Evolutionary conservation across 1,140 invertebrate species (phyloP).

Genomic region (Dolichoris vasculosae): DNA sequence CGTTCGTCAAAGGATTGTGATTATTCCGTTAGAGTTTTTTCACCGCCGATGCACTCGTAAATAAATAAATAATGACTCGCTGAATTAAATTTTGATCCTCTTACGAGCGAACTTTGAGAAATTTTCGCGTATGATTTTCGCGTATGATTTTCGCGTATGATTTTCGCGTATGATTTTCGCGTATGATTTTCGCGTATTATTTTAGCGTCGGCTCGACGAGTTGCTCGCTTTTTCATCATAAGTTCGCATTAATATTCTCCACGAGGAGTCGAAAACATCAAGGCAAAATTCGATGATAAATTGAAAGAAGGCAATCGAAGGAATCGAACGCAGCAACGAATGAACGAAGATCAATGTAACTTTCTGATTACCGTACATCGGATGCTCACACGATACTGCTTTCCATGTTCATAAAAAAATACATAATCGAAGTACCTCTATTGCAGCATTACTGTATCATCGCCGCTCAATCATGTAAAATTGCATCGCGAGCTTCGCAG

Average conservation of each 20-base stretch:
- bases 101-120: neutral
- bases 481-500: slow-evolving; percentile 5
- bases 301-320: neutral
- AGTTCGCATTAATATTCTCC: neutral
- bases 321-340: slow-evolving; percentile 44
- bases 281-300: neutral
- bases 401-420: slow-evolving; percentile 55
- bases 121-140: neutral
- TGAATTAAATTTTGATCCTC: neutral
- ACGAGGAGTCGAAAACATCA: slow-evolving; percentile 9
- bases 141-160: neutral
- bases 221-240: too few relatives aligned
- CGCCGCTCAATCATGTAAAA: slow-evolving; percentile 11
- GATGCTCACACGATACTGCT: slow-evolving; percentile 48
- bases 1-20: neutral
- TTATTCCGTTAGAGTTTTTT: slow-evolving; percentile 31
- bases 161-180: neutral
- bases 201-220: neutral
- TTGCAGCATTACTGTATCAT: slow-evolving; percentile 21
- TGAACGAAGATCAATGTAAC: neutral
- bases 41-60: neutral
- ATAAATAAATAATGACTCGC: neutral
- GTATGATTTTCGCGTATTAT: neutral
- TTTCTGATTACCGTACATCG: slow-evolving; percentile 8
- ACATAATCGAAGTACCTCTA: slow-evolving; percentile 34